Base-by-base conservation (phyloP, 2,113 vertebrate genomes). In the Campylomormyrus numenius region DNA sequence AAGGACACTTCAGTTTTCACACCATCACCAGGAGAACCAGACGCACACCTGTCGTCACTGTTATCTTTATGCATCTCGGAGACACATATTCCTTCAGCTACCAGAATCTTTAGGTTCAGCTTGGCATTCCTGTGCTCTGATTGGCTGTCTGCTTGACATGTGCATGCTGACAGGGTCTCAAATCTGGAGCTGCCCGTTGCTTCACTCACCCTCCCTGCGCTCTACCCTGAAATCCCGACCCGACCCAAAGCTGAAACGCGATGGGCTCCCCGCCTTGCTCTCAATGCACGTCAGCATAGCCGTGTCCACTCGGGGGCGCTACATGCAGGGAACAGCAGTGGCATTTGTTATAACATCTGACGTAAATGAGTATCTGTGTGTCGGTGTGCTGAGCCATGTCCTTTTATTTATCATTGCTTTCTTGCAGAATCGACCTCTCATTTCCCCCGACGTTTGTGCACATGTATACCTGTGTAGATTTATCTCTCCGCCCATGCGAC, bases 371-470 rank as follows among this genome's bases (percentile, higher is more conserved):
- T 21, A 46, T 86, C 90, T 90, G 80, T 70, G 74, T 84, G 80
- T 91, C 58, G 62, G 35, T 89, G 35, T 66, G 39, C 19, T 87
- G 70, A 53, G 45, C 74, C 77, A 83, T 45, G 87, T 66, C 84
- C 83, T 86, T 88, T 74, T 74, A 84, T 48, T 92, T 88, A 89
- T 80, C 31, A 66, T 86, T 56, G 52, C 87, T 89, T 89, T 91
- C 53, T 90, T 90, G 90, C 91, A 90, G 90, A 92, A 90, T 92
- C 80, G 89, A 91, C 88, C 66, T 70, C 91, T 90, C 91, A 85
- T 66, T 45, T 91, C 80, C 89, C 46, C 84, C 90, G 31, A 74
- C 74, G 80, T 90, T 58, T 88, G 88, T 92, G 84, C 90, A 86
- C 90, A 58, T 91, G 58, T 90, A 48, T 91, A 88, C 90, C 89